phyloP scores from a whole-genome alignment of 2,113 vertebrate genomes.

The Smithornis capensis region DNA sequence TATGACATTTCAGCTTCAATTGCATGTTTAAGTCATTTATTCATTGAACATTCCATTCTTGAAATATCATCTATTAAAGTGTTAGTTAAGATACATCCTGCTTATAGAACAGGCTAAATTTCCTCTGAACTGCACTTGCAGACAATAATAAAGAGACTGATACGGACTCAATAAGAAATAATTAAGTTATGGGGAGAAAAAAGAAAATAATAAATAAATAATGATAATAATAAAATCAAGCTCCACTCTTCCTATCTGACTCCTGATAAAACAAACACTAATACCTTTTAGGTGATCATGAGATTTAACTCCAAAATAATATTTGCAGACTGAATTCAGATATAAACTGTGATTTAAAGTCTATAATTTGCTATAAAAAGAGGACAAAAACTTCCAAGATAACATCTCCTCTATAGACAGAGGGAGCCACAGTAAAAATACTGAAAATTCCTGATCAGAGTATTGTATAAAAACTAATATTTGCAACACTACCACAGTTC shows the following conservation, averaged over 20 bases:
- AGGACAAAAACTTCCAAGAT: neutral
- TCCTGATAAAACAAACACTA: neutral
- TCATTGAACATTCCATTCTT: slow-evolving; percentile 37
- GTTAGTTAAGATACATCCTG: slow-evolving; percentile 9
- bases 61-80: slow-evolving; percentile 50
- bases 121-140: slow-evolving; percentile 13
- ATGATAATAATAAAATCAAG: neutral
- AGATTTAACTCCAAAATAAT: neutral
- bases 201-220: neutral
- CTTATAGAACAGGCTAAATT: slow-evolving; percentile 16
- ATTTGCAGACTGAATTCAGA: neutral
- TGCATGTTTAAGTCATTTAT: slow-evolving; percentile 33
- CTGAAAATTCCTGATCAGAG: neutral
- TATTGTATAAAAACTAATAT: neutral
- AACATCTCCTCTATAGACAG: neutral
- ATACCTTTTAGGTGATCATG: neutral
- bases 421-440: slow-evolving; percentile 8
- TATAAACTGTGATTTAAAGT: neutral
- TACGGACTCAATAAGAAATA: neutral
- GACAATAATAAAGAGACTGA: neutral
- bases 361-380: neutral
- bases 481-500: neutral
- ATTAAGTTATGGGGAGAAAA: neutral
- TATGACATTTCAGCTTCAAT: slow-evolving; percentile 38
- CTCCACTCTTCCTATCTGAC: neutral